phyloP scores from a whole-genome alignment of 2,888 invertebrate species.

The Chaitophorus viminalis region DNA sequence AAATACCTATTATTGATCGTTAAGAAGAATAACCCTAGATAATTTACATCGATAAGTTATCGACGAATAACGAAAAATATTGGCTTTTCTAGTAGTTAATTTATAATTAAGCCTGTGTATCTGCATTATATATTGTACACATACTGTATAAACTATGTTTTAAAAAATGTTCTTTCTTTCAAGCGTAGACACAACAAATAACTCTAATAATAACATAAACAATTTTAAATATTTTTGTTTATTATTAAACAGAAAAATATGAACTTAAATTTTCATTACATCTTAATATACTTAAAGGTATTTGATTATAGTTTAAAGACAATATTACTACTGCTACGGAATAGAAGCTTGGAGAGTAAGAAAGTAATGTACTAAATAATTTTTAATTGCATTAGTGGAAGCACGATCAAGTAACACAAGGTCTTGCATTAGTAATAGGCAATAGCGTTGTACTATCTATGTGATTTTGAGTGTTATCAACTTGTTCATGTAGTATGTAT shows the following conservation, averaged over 20 bases:
- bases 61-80: constrained; percentile 13
- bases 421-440: background rate
- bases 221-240: background rate
- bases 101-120: background rate
- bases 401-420: constrained; percentile 50
- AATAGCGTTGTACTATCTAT: constrained; percentile 3
- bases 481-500: constrained; percentile 45
- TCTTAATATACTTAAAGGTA: background rate
- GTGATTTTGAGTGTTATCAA: background rate
- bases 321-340: constrained; percentile 63
- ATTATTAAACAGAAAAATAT: constrained; percentile 12
- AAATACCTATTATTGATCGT: constrained; percentile 7
- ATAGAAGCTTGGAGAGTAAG: constrained; percentile 61
- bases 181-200: background rate
- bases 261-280: background rate
- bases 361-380: constrained; percentile 63
- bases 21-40: background rate
- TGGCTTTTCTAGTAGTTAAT: constrained; percentile 4
- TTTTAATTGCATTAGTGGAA: constrained; percentile 55
- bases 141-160: constrained; percentile 6
- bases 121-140: background rate
- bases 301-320: background rate
- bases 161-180: background rate
- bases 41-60: constrained; percentile 11
- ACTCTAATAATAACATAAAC: constrained; percentile 2